Percentiles rank a stretch among this genome's conserved stretches.
phyloP scores from a whole-genome alignment of 1,140 invertebrate species.

The Lanistes nyassanus region DNA sequence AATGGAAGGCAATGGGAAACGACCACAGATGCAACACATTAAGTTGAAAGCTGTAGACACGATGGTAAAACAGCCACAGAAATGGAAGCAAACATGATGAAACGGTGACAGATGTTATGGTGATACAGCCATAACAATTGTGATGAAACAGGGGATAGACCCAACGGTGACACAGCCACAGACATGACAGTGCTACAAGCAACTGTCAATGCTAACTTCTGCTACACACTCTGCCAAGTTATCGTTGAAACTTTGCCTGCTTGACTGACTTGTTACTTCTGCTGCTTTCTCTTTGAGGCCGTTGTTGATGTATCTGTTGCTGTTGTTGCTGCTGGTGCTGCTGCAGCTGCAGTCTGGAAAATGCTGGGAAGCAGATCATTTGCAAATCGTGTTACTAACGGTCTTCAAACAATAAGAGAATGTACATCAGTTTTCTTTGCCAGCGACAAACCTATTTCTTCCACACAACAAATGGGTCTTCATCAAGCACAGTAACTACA shows the following conservation, averaged over 20 bases:
- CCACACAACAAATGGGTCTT: background rate
- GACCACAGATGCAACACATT: too few relatives aligned
- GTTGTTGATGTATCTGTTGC: background rate
- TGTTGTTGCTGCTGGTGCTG: constrained; percentile 1
- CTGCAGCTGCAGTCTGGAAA: constrained; percentile 1
- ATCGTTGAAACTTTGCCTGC: constrained; percentile 18
- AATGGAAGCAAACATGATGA: too few relatives aligned
- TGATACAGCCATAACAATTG: too few relatives aligned
- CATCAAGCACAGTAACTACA: background rate
- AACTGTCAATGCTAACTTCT: too few relatives aligned
- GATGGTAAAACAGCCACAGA: too few relatives aligned
- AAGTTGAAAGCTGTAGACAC: too few relatives aligned
- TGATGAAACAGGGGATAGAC: too few relatives aligned
- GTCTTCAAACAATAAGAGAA: background rate
- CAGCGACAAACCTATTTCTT: background rate
- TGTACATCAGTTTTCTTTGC: background rate
- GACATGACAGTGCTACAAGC: too few relatives aligned
- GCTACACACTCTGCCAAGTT: too few relatives aligned
- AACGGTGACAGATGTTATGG: too few relatives aligned
- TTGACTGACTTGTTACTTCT: background rate
- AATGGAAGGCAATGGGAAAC: too few relatives aligned
- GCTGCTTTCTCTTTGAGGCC: background rate
- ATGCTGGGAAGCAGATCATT: background rate
- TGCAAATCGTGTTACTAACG: background rate
- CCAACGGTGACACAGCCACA: too few relatives aligned